Percentiles rank a stretch among this genome's conserved stretches.
Conservation (phyloP, 2,797 vertebrate genomes). For the Melanotaenia nigrans region DNA sequence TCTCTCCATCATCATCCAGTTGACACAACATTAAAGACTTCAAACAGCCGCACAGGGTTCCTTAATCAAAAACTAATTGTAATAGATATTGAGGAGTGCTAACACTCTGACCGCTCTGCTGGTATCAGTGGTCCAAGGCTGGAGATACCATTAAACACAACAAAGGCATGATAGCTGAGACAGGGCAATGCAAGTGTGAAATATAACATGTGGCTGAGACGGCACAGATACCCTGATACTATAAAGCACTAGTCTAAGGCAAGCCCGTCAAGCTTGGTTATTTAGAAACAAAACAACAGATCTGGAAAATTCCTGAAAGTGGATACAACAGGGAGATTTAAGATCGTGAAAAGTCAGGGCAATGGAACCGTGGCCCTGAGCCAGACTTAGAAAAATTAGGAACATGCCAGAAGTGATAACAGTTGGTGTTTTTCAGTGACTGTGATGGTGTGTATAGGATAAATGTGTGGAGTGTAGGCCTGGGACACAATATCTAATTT, state of each 20-base stretch:
- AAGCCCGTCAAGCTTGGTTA: conserved; percentile 77
- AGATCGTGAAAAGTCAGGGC: conserved; percentile 52
- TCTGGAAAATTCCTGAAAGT: conserved; percentile 67
- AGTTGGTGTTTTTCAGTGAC: conserved; percentile 38
- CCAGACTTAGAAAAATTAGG: conserved; percentile 50
- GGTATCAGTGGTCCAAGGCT: conserved; percentile 89
- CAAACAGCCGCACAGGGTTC: conserved; percentile 90
- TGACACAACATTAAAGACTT: conserved; percentile 99
- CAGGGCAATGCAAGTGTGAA: conserved; percentile 90
- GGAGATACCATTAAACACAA: conserved; percentile 94
- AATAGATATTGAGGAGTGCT: conserved; percentile 98
- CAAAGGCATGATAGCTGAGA: conserved; percentile 87
- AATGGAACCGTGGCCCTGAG: conserved; percentile 28
- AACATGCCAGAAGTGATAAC: conserved; percentile 48
- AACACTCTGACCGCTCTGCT: conserved; percentile 92
- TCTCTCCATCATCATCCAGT: conserved; percentile 96
- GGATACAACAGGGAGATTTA: conserved; percentile 62
- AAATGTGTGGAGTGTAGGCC: conserved; percentile 8
- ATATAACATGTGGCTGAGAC: conserved; percentile 86
- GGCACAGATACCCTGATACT: conserved; percentile 81
- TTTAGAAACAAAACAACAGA: conserved; percentile 82
- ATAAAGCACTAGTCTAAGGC: conserved; percentile 83
- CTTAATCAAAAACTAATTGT: conserved; percentile 99
- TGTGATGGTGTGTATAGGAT: conserved; percentile 16
- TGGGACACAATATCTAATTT: conserved; percentile 89